Evolutionary conservation across 1,140 invertebrate species (phyloP).

Genomic region (Xylocopa sonorina): DNA sequence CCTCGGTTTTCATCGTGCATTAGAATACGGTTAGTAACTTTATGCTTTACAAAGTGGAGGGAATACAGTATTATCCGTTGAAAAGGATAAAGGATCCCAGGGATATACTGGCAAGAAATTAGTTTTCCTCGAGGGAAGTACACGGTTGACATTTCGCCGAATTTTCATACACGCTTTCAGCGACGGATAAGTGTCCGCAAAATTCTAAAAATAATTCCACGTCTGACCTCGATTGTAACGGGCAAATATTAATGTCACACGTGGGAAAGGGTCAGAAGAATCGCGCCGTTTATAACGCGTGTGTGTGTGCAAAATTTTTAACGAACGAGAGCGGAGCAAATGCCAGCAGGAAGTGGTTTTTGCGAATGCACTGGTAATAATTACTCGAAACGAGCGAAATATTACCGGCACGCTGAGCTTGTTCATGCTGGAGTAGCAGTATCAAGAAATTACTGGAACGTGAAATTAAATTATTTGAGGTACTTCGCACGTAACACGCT

Average conservation of each 20-base stretch:
- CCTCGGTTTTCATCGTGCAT: neutral
- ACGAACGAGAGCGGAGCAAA: neutral
- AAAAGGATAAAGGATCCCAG: conserved; percentile 13
- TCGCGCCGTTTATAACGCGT: too few relatives aligned
- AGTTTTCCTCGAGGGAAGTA: neutral
- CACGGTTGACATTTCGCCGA: neutral
- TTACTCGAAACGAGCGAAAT: conserved; percentile 11
- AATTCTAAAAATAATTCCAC: too few relatives aligned
- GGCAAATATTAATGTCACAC: too few relatives aligned
- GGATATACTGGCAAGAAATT: neutral
- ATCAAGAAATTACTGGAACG: conserved; percentile 40
- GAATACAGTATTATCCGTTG: neutral
- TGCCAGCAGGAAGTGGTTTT: neutral
- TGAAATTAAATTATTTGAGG: conserved; percentile 51
- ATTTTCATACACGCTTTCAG: too few relatives aligned
- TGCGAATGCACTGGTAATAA: neutral
- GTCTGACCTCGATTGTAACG: too few relatives aligned
- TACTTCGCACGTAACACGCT: conserved; percentile 30
- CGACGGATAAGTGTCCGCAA: too few relatives aligned
- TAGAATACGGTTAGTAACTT: conserved; percentile 2
- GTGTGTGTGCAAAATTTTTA: neutral
- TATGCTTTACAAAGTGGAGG: conserved; percentile 1
- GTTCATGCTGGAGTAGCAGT: conserved; percentile 2
- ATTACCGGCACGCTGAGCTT: conserved; percentile 1
- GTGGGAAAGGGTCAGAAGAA: too few relatives aligned